Conservation (phyloP, 2,797 vertebrate genomes). For the Acipenser transmontanus region DNA sequence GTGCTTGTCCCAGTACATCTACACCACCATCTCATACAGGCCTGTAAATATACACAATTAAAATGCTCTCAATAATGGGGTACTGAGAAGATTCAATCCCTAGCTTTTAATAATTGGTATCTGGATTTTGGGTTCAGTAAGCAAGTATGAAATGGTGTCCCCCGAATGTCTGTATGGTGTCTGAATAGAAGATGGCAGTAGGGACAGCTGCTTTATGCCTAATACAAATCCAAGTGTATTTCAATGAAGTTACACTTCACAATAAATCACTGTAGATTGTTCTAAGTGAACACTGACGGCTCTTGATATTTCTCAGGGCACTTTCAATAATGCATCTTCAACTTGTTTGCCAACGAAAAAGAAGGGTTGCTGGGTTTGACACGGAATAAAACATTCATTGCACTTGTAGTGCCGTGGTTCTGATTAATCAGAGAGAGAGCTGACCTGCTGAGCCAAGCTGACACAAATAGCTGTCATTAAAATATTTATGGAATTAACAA, state of each 20-base stretch:
- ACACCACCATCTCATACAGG: no score
- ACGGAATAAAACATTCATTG: constrained; percentile 45
- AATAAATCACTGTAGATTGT: background rate
- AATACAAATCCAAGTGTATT: no score
- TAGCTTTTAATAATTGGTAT: no score
- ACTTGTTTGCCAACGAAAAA: background rate
- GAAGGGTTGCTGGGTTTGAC: background rate
- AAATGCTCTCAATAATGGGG: no score
- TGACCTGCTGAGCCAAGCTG: constrained; percentile 38
- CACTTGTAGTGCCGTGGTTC: constrained; percentile 38
- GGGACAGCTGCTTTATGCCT: no score
- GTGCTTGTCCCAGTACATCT: no score
- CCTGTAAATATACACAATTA: no score
- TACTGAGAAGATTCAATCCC: no score
- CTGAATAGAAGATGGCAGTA: no score
- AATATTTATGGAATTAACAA: constrained; percentile 35
- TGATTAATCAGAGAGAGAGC: constrained; percentile 34
- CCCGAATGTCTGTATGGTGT: no score
- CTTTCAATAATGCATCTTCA: background rate
- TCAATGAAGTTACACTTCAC: background rate
- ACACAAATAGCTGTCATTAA: constrained; percentile 48
- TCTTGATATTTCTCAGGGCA: constrained; percentile 1
- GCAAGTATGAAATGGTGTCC: no score
- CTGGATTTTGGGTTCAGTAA: no score
- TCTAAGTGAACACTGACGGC: background rate